Percentiles rank a stretch among this genome's conserved stretches.
These are phyloP conservation scores for Macrocentrus cingulum DNA, from an alignment of 1,140 invertebrate species.

Conservation along the genomic window DNA sequence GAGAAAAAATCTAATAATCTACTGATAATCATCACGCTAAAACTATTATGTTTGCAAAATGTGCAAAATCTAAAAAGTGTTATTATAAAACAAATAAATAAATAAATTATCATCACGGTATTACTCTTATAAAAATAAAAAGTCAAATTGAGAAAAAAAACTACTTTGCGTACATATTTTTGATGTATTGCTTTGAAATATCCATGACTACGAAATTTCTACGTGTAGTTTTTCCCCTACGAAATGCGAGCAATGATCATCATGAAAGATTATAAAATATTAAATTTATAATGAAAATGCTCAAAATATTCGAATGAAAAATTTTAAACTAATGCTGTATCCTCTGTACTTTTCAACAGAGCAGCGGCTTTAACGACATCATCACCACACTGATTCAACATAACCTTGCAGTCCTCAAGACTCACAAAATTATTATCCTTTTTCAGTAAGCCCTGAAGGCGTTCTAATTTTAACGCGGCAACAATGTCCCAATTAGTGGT, in stretches of 20 bases:
- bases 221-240: no score
- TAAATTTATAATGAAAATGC: slow-evolving; percentile 1
- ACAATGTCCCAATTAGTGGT: slow-evolving; percentile 87
- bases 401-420: slow-evolving; percentile 52
- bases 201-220: no score
- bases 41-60: no score
- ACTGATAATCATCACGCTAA: no score
- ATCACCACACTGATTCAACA: slow-evolving; percentile 51
- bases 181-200: no score
- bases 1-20: no score
- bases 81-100: slow-evolving; percentile 22
- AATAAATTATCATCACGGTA: slow-evolving; percentile 11
- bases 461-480: slow-evolving; percentile 83
- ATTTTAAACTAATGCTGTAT: slow-evolving; percentile 49
- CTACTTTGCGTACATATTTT: no score
- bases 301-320: not conserved
- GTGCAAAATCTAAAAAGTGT: no score
- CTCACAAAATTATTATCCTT: slow-evolving; percentile 52
- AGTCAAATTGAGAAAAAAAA: no score
- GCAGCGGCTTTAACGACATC: slow-evolving; percentile 54
- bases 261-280: slow-evolving; percentile 9
- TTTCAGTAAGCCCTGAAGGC: slow-evolving; percentile 68
- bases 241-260: not conserved
- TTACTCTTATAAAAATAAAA: not conserved
- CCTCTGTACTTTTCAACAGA: slow-evolving; percentile 47